phyloP scores from a whole-genome alignment of 1,140 invertebrate genomes.

The Orussus abietinus region DNA sequence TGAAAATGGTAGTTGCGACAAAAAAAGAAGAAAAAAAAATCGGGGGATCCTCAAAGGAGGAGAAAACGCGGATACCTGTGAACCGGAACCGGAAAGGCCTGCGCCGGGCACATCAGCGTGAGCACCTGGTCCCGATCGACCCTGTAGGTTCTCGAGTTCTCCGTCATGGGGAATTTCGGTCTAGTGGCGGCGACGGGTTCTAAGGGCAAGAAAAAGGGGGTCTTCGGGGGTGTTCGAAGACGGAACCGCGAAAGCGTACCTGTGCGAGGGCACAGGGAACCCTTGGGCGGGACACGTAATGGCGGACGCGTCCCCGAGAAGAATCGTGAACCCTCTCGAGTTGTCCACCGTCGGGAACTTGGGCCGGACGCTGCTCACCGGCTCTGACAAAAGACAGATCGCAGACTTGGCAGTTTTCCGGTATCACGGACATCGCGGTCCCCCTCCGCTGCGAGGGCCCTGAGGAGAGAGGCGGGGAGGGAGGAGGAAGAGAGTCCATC shows the following conservation, averaged over 20 bases:
- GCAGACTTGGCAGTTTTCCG: no score
- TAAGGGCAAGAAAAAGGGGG: conserved; percentile 8
- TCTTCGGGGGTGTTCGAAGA: conserved; percentile 5
- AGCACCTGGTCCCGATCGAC: conserved; percentile 51
- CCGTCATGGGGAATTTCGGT: conserved; percentile 30
- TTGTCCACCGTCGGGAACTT: conserved; percentile 39
- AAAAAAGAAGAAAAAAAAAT: conserved; percentile 4
- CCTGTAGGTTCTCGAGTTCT: conserved; percentile 38
- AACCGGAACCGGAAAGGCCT: conserved; percentile 57
- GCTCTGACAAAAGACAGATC: no score
- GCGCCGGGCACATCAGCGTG: conserved; percentile 58
- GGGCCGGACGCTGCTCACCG: conserved; percentile 41
- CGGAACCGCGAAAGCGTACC: conserved; percentile 29
- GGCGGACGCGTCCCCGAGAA: conserved; percentile 46
- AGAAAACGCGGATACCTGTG: conserved; percentile 47
- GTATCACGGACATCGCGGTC: no score
- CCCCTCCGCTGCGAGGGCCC: no score
- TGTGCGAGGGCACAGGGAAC: conserved; percentile 54
- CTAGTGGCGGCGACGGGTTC: conserved; percentile 22
- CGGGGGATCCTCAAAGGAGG: neutral
- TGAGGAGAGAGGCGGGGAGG: no score
- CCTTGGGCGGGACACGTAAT: conserved; percentile 65
- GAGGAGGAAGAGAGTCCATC: neutral
- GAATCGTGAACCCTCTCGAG: conserved; percentile 29
- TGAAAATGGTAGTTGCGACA: no score